Conservation (phyloP, 1,140 invertebrate species). For the Drosophila busckii region DNA sequence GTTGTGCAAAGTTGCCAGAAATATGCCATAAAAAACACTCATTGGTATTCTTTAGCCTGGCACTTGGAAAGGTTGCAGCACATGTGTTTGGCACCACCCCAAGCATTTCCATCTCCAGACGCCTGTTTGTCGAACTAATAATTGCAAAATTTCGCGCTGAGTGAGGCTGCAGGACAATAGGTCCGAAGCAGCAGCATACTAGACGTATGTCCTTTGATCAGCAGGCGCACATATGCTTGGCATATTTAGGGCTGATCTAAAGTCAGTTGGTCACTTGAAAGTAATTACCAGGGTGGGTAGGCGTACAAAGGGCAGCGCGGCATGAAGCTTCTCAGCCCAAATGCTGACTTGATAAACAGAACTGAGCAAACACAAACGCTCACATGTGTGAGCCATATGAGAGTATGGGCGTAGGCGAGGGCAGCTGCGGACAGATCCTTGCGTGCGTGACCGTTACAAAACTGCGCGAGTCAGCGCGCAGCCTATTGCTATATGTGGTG, state of each 20-base stretch:
- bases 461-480: neutral
- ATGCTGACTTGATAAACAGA: conserved; percentile 9
- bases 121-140: conserved; percentile 65
- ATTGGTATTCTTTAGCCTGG: too few species aligned
- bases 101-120: conserved; percentile 5
- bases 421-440: too few species aligned
- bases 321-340: conserved; percentile 46
- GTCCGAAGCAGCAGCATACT: conserved; percentile 1
- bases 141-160: conserved; percentile 67
- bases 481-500: conserved; percentile 34
- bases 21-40: too few species aligned
- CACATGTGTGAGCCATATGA: conserved; percentile 54
- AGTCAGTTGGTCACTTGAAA: conserved; percentile 60
- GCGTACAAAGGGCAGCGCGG: conserved; percentile 38
- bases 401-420: too few species aligned
- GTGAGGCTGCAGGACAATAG: conserved; percentile 20
- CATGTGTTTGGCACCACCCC: neutral
- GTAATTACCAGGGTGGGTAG: conserved; percentile 34
- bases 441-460: conserved; percentile 70
- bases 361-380: conserved; percentile 17
- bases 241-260: conserved; percentile 28
- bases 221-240: conserved; percentile 41
- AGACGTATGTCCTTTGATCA: too few species aligned
- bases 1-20: too few species aligned
- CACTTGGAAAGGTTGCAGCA: conserved; percentile 23